These are phyloP conservation scores for Phylloscopus trochilus DNA, from an alignment of 2,113 vertebrate genomes.

Conservation along the genomic window DNA sequence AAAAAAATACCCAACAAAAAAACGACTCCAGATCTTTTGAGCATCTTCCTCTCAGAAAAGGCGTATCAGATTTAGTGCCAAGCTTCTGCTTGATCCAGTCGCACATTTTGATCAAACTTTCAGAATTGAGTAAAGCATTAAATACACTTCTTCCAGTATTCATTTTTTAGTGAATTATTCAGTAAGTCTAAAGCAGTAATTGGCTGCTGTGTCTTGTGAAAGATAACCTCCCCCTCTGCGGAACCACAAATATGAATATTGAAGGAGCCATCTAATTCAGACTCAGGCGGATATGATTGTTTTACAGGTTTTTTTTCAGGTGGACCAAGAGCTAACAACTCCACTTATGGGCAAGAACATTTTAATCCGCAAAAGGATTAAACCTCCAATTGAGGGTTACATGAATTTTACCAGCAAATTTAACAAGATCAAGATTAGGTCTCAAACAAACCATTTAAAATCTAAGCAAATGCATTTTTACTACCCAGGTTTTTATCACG, in stretches of 20 bases:
- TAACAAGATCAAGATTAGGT: background rate
- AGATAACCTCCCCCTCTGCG: background rate
- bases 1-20: background rate
- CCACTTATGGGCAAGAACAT: background rate
- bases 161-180: conserved; percentile 14
- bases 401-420: background rate
- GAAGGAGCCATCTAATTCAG: background rate
- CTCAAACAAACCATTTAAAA: background rate
- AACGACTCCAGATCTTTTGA: background rate
- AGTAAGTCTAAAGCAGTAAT: background rate
- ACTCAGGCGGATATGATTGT: background rate
- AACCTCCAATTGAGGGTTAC: background rate
- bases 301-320: background rate
- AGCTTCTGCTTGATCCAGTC: conserved; percentile 5
- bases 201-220: background rate
- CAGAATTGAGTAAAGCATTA: background rate
- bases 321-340: background rate
- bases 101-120: conserved; percentile 4
- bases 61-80: background rate
- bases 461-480: background rate
- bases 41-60: background rate
- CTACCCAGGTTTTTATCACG: background rate
- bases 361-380: background rate
- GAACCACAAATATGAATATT: background rate
- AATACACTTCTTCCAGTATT: background rate